These are phyloP conservation scores for Ophion slaviceki DNA, from an alignment of 2,888 invertebrate species.

Conservation along the genomic window DNA sequence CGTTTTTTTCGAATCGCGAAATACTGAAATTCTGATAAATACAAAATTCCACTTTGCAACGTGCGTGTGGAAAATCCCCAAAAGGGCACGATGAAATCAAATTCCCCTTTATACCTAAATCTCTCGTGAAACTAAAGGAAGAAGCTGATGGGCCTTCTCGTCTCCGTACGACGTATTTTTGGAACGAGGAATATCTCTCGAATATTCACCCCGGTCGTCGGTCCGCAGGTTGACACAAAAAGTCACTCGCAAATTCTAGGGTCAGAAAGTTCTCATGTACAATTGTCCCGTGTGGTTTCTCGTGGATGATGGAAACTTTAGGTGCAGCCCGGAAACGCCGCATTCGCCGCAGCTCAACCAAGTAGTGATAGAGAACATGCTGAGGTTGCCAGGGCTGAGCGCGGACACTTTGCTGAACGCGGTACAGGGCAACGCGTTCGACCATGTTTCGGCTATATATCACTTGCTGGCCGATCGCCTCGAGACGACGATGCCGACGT, in stretches of 20 bases:
- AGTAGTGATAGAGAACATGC: conserved; percentile 92
- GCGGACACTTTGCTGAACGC: conserved; percentile 90
- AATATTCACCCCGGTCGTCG: neutral
- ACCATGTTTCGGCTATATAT: conserved; percentile 97
- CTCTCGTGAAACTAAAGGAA: too few relatives aligned
- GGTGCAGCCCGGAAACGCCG: conserved; percentile 77
- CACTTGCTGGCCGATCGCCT: conserved; percentile 94
- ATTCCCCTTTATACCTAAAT: neutral
- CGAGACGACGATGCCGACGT: conserved; percentile 80
- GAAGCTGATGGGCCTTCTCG: too few relatives aligned
- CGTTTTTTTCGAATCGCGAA: neutral
- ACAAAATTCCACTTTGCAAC: neutral
- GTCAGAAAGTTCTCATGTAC: neutral
- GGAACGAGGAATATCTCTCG: neutral
- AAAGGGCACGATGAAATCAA: neutral
- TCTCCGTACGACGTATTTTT: neutral
- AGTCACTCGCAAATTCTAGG: neutral
- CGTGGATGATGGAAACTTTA: conserved; percentile 54
- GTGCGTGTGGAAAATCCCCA: neutral
- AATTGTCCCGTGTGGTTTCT: neutral
- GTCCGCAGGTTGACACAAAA: neutral
- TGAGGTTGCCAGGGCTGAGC: conserved; percentile 90
- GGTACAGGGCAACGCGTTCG: conserved; percentile 93
- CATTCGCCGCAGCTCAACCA: conserved; percentile 85
- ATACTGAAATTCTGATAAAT: neutral